Percentiles rank a stretch among this genome's conserved stretches.
Evolutionary conservation across 2,797 vertebrate genomes (phyloP).

Genomic region (Tapera naevia): DNA sequence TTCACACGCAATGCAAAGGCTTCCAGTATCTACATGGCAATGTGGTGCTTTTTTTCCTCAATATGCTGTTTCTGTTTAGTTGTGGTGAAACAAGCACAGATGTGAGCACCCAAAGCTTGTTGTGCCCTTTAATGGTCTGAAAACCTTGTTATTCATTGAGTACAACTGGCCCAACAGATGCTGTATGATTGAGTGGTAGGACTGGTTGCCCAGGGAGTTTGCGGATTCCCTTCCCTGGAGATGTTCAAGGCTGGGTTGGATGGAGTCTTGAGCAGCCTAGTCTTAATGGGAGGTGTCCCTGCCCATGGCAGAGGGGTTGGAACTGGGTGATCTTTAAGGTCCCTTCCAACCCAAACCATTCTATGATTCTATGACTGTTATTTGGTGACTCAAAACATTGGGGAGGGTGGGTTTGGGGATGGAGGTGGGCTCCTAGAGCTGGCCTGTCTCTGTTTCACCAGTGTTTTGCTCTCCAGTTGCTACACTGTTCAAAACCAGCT

Average conservation of each 20-base stretch:
- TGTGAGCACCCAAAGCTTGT: neutral
- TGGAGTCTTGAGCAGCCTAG: too few species aligned
- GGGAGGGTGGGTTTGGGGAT: neutral
- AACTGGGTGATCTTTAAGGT: too few species aligned
- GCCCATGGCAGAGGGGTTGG: too few species aligned
- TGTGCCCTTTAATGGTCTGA: neutral
- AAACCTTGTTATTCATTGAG: neutral
- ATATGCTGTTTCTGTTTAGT: neutral
- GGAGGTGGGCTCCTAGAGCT: neutral
- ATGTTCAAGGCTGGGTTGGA: too few species aligned
- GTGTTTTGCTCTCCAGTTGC: neutral
- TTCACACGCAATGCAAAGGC: rapidly evolving
- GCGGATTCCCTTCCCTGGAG: too few species aligned
- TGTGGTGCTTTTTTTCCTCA: neutral
- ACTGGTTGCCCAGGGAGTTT: too few species aligned
- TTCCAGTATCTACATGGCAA: neutral
- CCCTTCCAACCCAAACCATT: too few species aligned
- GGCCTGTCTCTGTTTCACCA: rapidly evolving
- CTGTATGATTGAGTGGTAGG: neutral
- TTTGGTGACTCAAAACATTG: too few species aligned
- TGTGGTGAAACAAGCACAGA: neutral
- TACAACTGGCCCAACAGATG: neutral
- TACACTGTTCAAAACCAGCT: neutral
- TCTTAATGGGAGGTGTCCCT: too few species aligned
- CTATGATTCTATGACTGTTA: too few species aligned